Base-by-base conservation (phyloP, 1,140 invertebrate species). In the Drosophila melanogaster region DNA sequence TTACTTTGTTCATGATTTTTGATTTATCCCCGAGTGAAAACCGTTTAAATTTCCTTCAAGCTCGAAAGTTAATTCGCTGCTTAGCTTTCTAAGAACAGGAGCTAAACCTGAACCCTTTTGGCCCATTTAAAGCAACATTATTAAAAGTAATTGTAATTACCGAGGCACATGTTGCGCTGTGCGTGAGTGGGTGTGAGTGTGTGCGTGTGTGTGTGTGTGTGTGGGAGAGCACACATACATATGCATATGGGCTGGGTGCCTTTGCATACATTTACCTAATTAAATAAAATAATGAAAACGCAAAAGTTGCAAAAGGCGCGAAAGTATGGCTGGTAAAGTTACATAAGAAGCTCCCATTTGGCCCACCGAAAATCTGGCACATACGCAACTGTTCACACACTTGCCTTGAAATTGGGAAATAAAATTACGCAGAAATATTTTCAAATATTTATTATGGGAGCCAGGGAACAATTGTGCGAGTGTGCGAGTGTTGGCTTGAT, bases 241-340 rank as follows among this genome's bases (percentile, higher is more conserved):
- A 40, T 22, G 17, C 17, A 33, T 65, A 57, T 46, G 50, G 37
- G 46, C 50, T 77, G 66, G 65, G 49, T 79, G 77, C 61, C 59
- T 77, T 77, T 87, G 83, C 83, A 89, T 87, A 87, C 84, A 89
- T 87, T 89, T 87, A 83, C 84, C 83, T 87, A 87, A 87, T 87
- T 89, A 89, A 89, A 89, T 87, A 89, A 89, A 89, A 87, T 87
- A 87, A 89, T 87, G 84, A 84, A 84, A 89, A 70, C 76, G 83
- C 61, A 77, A 86, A 83, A 89, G 75, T 89, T 87, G 84, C 84
- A 72, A 61, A 76, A 74, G 65, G 79, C 84, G 83, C 83, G 70
- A 76, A 65, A 79, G 77, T 76, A 49, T 49, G 54, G 26, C 61
- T 54, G 40, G 55, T 11, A 76, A 57, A 77, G 54, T 61, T 70